Evolutionary conservation across 2,797 vertebrate species (phyloP).

Genomic region (Halcyon smyrnensis): DNA sequence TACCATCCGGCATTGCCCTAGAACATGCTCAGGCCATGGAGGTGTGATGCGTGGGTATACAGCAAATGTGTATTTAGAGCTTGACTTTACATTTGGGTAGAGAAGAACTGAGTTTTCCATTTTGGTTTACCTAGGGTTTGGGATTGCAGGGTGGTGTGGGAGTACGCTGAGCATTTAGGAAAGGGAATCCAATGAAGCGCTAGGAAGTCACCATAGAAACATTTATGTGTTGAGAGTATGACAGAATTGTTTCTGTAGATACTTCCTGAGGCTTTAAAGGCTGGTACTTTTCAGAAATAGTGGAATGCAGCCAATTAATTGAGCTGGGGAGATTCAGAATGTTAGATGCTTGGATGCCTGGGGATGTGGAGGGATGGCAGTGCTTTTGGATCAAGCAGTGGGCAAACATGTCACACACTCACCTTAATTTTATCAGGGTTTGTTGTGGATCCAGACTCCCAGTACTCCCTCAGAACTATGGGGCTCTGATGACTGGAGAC

Average conservation of each 20-base stretch:
- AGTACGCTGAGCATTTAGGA: neutral
- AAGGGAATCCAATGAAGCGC: constrained; percentile 41
- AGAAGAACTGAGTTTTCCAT: constrained; percentile 1
- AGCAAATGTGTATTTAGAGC: neutral
- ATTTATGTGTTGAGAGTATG: constrained; percentile 12
- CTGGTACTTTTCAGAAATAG: neutral
- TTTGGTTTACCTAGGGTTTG: constrained; percentile 48
- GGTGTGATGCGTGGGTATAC: constrained; percentile 25
- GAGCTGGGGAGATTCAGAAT: neutral
- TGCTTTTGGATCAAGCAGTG: neutral
- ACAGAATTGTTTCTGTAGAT: constrained; percentile 13
- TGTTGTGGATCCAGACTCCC: neutral
- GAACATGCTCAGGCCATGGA: constrained; percentile 15
- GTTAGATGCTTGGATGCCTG: neutral
- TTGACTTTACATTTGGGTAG: constrained; percentile 25
- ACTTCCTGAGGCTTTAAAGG: constrained; percentile 2
- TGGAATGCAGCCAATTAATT: neutral
- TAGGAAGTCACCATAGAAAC: constrained; percentile 67
- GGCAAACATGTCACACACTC: neutral
- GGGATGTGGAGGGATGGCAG: neutral
- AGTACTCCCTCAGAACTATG: neutral
- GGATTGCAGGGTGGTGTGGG: constrained; percentile 40
- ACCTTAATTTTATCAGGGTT: neutral
- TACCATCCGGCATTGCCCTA: constrained; percentile 1
- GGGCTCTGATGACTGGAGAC: neutral